Conservation (phyloP, 2,888 invertebrate species). For the Hypselothyrea guttata region DNA sequence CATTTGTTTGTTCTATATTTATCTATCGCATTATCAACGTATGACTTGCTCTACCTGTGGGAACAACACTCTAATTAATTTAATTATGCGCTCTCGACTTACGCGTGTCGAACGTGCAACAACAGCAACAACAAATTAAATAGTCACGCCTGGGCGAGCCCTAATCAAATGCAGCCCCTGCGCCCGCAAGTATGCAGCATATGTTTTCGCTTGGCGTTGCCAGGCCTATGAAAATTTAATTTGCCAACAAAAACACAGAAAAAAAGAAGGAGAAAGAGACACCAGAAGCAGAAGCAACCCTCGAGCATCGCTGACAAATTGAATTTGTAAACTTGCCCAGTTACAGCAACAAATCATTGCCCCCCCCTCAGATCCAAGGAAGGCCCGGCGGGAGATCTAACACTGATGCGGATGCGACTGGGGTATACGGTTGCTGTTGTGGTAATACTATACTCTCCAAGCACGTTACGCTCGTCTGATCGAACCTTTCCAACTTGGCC, state of each 20-base stretch:
- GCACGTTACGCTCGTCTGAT: constrained; percentile 69
- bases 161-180: constrained; percentile 61
- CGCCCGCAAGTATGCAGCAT: constrained; percentile 39
- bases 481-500: constrained; percentile 54
- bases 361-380: constrained; percentile 9
- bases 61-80: constrained; percentile 75
- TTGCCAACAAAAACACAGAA: constrained; percentile 22
- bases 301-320: constrained; percentile 72
- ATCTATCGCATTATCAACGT: constrained; percentile 6
- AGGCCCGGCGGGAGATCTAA: constrained; percentile 17
- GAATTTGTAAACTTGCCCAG: constrained; percentile 68
- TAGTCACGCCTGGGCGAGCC: constrained; percentile 64
- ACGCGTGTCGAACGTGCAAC: constrained; percentile 68
- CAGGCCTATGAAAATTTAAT: constrained; percentile 66
- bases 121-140: constrained; percentile 60
- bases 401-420: constrained; percentile 20
- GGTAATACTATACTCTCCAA: constrained; percentile 59
- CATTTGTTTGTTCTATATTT: not conserved
- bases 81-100: constrained; percentile 73
- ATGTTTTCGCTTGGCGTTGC: constrained; percentile 48
- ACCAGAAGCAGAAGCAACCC: constrained; percentile 35
- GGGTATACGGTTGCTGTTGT: constrained; percentile 25
- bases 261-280: no score
- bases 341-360: constrained; percentile 70
- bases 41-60: constrained; percentile 65